A percentile compares a stretch with the other conserved stretches of the same genome.
Evolutionary conservation across 2,888 invertebrate genomes (phyloP).

Genomic region (Agrotis clavis): DNA sequence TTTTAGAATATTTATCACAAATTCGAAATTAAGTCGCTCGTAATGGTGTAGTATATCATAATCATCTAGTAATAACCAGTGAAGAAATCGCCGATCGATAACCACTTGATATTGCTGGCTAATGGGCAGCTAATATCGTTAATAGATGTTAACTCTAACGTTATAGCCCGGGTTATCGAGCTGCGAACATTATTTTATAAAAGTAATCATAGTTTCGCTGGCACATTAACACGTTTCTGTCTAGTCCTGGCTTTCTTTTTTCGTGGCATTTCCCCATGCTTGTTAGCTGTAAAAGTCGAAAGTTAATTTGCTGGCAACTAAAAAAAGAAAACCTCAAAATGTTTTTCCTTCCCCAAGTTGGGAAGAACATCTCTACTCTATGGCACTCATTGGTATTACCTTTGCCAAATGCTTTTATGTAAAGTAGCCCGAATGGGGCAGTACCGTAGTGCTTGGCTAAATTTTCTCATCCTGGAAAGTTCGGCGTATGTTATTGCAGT

Average conservation of each 20-base stretch:
- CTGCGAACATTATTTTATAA: slow-evolving; percentile 57
- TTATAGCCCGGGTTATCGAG: slow-evolving; percentile 55
- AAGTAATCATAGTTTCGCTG: slow-evolving; percentile 52
- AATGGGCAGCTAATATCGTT: slow-evolving; percentile 66
- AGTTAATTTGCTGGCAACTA: slow-evolving; percentile 36
- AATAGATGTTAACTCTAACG: slow-evolving; percentile 66
- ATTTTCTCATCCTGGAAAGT: slow-evolving; percentile 58
- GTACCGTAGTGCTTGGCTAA: slow-evolving; percentile 49
- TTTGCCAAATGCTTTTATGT: slow-evolving; percentile 63
- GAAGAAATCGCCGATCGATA: slow-evolving; percentile 66
- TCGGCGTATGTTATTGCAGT: slow-evolving; percentile 27
- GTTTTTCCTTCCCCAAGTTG: slow-evolving; percentile 37
- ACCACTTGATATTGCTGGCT: slow-evolving; percentile 60
- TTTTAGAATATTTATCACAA: slow-evolving; percentile 60
- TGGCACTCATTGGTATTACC: slow-evolving; percentile 55
- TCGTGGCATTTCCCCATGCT: slow-evolving; percentile 29
- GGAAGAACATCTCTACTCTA: slow-evolving; percentile 49
- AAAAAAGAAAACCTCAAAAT: slow-evolving; percentile 17
- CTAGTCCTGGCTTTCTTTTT: slow-evolving; percentile 43
- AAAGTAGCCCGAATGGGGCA: slow-evolving; percentile 53
- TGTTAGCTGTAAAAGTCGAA: slow-evolving; percentile 32
- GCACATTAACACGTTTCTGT: slow-evolving; percentile 37
- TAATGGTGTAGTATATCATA: slow-evolving; percentile 61
- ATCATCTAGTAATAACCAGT: slow-evolving; percentile 60
- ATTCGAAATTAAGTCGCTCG: slow-evolving; percentile 55